These are phyloP conservation scores for Hypomesus transpacificus DNA, from an alignment of 2,113 vertebrate genomes.

Conservation along the genomic window DNA sequence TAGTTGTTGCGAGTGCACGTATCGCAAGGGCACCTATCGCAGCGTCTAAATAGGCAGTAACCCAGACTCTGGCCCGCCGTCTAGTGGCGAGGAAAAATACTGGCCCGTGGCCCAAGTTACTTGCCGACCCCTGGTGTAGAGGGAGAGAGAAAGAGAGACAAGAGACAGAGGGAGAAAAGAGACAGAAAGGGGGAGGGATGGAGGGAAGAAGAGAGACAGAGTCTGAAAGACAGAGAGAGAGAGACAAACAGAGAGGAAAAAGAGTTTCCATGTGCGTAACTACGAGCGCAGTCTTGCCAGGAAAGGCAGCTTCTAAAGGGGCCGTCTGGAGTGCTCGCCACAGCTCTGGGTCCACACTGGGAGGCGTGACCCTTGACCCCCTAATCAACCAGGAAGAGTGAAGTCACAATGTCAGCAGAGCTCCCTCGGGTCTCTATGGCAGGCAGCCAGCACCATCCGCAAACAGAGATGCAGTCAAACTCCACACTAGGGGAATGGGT, in stretches of 20 bases:
- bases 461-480: slow-evolving; percentile 20
- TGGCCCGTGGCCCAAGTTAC: too few species aligned
- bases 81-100: too few species aligned
- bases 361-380: slow-evolving; percentile 27
- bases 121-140: too few species aligned
- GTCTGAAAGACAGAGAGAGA: too few species aligned
- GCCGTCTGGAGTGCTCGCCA: slow-evolving; percentile 6
- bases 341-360: slow-evolving; percentile 22
- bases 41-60: too few species aligned
- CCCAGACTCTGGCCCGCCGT: too few species aligned
- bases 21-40: too few species aligned
- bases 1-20: too few species aligned
- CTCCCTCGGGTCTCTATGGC: background rate
- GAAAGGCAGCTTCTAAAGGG: slow-evolving; percentile 25
- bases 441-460: slow-evolving; percentile 7
- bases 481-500: background rate
- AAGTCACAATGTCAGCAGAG: slow-evolving; percentile 21
- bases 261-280: slow-evolving; percentile 54
- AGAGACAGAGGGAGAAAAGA: background rate
- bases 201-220: background rate
- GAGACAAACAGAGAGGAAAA: background rate
- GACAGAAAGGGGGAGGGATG: slow-evolving; percentile 13
- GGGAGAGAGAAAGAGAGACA: too few species aligned
- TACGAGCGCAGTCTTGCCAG: slow-evolving; percentile 38
- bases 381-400: slow-evolving; percentile 13